These are phyloP conservation scores for Hafferia zeledoni DNA, from an alignment of 2,797 vertebrate genomes.

Conservation along the genomic window DNA sequence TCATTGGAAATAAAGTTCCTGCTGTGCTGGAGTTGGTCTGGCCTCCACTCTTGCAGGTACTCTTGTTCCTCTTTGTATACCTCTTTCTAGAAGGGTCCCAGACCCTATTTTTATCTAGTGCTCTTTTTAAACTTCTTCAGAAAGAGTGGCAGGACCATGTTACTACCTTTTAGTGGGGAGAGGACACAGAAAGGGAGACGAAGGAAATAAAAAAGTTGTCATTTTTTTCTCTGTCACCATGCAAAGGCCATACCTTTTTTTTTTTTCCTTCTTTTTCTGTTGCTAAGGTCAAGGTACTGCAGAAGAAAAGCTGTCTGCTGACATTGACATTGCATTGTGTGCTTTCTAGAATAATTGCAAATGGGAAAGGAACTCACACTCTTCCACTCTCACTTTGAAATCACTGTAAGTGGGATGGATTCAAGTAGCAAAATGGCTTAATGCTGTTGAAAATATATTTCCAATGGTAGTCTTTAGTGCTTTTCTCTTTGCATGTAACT, in stretches of 20 bases:
- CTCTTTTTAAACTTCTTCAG: not conserved
- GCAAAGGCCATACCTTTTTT: not conserved
- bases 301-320: not conserved
- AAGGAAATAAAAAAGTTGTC: not conserved
- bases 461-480: not conserved
- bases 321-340: not conserved
- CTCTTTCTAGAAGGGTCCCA: not conserved
- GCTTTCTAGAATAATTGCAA: not conserved
- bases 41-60: not conserved
- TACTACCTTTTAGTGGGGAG: not conserved
- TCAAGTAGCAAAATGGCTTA: not conserved
- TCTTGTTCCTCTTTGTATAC: not conserved
- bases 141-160: rapidly evolving
- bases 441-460: not conserved
- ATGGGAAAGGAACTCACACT: not conserved
- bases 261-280: not conserved
- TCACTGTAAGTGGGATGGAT: not conserved
- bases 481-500: not conserved
- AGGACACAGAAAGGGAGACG: not conserved
- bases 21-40: not conserved
- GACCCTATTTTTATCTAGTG: not conserved
- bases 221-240: not conserved
- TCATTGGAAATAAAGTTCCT: not conserved
- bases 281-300: not conserved
- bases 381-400: not conserved